phyloP scores from a whole-genome alignment of 2,113 vertebrate species.

The Typhlomys cinereus region DNA sequence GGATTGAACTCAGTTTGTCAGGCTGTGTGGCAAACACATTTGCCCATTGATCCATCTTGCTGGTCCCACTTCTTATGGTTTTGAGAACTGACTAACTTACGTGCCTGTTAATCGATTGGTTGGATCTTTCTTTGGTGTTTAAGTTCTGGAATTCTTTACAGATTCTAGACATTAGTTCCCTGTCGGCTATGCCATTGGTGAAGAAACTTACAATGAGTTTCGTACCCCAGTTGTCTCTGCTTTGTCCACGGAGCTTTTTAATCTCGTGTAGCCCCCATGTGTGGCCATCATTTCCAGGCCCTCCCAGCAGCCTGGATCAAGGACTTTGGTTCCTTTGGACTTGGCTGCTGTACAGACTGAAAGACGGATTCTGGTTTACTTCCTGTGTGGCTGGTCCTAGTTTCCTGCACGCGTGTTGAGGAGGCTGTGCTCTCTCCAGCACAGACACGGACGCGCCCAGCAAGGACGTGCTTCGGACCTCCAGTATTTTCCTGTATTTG shows the following conservation, averaged over 20 bases:
- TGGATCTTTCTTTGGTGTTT: neutral
- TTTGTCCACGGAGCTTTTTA: too few relatives aligned
- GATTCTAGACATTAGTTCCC: neutral
- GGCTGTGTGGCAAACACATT: too few relatives aligned
- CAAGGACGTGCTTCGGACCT: neutral
- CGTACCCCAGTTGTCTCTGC: neutral
- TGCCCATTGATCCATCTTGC: neutral
- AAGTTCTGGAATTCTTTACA: neutral
- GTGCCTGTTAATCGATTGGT: too few relatives aligned
- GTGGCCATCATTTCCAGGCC: neutral
- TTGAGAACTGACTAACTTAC: too few relatives aligned
- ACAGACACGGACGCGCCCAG: too few relatives aligned
- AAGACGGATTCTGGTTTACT: neutral
- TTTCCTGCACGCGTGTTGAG: neutral
- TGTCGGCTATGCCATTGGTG: neutral
- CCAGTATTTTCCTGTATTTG: neutral
- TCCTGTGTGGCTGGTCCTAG: too few relatives aligned
- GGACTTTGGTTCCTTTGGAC: neutral
- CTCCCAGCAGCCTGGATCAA: neutral
- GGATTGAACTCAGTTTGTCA: too few relatives aligned
- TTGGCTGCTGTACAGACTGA: neutral
- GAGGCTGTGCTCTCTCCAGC: too few relatives aligned
- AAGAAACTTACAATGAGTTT: neutral
- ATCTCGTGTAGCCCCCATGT: neutral
- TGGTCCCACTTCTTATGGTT: too few relatives aligned